Evolutionary conservation across 2,888 invertebrate genomes (phyloP).

Genomic region (Euplexia lucipara): DNA sequence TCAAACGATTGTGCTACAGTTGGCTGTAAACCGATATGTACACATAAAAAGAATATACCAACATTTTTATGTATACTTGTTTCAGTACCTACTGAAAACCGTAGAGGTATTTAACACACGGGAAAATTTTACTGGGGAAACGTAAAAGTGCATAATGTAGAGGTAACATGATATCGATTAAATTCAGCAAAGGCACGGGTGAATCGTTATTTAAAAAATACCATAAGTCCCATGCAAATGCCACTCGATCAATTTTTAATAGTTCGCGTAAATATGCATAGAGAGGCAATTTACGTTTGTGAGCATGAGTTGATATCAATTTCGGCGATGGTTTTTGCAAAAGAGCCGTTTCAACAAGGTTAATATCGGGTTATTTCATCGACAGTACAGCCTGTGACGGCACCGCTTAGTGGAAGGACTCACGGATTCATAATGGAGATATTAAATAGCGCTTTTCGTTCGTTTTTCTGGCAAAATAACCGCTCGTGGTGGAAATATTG

Average conservation of each 20-base stretch:
- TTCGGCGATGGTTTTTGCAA: constrained; percentile 77
- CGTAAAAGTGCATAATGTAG: constrained; percentile 25
- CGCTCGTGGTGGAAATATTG: constrained; percentile 38
- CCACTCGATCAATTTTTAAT: constrained; percentile 77
- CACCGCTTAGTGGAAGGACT: constrained; percentile 61
- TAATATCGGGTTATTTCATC: constrained; percentile 70
- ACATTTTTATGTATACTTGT: constrained; percentile 41
- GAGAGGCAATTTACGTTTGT: constrained; percentile 76
- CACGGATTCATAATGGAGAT: constrained; percentile 60
- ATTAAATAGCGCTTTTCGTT: constrained; percentile 60
- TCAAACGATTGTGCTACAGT: constrained; percentile 63
- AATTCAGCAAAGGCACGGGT: constrained; percentile 37
- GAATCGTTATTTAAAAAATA: constrained; percentile 62
- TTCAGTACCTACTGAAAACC: constrained; percentile 19
- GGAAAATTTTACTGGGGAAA: constrained; percentile 10
- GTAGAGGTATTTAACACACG: constrained; percentile 31
- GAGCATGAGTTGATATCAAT: constrained; percentile 81
- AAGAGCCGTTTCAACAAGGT: constrained; percentile 74
- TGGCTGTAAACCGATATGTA: constrained; percentile 51
- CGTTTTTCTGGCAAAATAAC: constrained; percentile 50
- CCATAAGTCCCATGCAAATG: constrained; percentile 75
- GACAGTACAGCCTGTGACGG: constrained; percentile 54
- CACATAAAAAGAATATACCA: constrained; percentile 58
- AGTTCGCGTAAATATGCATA: constrained; percentile 79
- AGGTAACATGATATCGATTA: constrained; percentile 43